phyloP scores from a whole-genome alignment of 2,797 vertebrate species.

The Argyrosomus regius region DNA sequence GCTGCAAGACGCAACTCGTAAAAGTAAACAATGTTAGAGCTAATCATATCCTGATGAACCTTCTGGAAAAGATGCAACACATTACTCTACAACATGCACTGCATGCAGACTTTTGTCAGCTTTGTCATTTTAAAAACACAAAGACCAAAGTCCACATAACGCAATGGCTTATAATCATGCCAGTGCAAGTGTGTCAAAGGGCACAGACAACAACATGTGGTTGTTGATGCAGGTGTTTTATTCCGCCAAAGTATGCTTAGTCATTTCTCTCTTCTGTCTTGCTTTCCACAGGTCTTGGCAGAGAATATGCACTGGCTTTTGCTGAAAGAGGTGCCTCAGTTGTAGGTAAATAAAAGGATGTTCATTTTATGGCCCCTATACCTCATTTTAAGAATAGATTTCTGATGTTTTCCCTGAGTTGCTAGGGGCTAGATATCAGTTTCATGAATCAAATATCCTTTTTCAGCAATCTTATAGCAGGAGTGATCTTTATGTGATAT shows the following conservation, averaged over 20 bases:
- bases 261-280: background rate
- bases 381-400: background rate
- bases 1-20: background rate
- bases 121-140: background rate
- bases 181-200: constrained; percentile 66
- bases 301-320: constrained; percentile 95
- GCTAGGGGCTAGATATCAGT: background rate
- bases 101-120: background rate
- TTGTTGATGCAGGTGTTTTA: background rate
- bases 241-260: background rate
- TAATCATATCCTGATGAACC: background rate
- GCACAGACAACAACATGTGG: constrained; percentile 15
- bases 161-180: background rate
- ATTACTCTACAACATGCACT: rapidly evolving
- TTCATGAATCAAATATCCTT: background rate
- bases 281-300: constrained; percentile 89
- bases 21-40: constrained; percentile 5
- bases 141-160: constrained; percentile 61
- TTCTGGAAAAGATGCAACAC: background rate
- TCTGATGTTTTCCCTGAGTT: background rate
- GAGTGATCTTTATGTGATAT: background rate
- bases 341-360: constrained; percentile 87
- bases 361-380: background rate
- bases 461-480: background rate
- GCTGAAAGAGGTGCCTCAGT: constrained; percentile 95